phyloP scores from a whole-genome alignment of 2,113 vertebrate genomes.

The Nematolebias whitei region DNA sequence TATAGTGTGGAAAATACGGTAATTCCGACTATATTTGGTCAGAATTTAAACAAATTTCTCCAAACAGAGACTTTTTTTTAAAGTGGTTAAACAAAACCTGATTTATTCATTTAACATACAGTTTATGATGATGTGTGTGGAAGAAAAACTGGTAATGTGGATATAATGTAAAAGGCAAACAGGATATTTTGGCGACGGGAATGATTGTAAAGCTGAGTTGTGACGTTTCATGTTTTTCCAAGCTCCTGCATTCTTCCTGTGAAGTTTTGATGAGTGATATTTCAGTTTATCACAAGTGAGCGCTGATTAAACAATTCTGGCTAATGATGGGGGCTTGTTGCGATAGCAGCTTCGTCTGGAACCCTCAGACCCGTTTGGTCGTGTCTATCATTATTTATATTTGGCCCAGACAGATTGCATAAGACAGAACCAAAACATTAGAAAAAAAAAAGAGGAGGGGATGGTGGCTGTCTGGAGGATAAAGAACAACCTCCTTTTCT shows the following conservation, averaged over 20 bases:
- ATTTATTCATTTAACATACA: too few species aligned
- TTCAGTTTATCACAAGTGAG: constrained; percentile 9
- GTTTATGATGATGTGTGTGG: too few species aligned
- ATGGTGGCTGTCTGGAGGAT: constrained; percentile 36
- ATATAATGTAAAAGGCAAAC: not conserved
- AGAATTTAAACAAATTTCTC: too few species aligned
- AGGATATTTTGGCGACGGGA: constrained; percentile 18
- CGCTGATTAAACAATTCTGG: constrained; percentile 39
- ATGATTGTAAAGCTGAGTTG: constrained; percentile 1
- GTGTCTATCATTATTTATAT: constrained; percentile 54
- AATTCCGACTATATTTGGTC: too few species aligned
- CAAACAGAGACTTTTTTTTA: too few species aligned
- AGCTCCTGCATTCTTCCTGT: not conserved
- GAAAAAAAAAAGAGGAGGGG: constrained; percentile 33
- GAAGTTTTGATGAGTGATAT: not conserved
- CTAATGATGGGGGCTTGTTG: constrained; percentile 39
- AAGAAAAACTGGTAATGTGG: not conserved
- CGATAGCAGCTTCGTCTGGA: constrained; percentile 35
- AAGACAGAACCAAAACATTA: constrained; percentile 62
- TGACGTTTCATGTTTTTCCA: constrained; percentile 1
- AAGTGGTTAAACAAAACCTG: too few species aligned
- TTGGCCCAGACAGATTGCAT: constrained; percentile 66
- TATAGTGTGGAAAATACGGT: too few species aligned
- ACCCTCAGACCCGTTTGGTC: constrained; percentile 15
- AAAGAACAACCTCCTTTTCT: constrained; percentile 29